A percentile compares a stretch with the other conserved stretches of the same genome.
Evolutionary conservation across 1,140 invertebrate species (phyloP).

Genomic region (Brachionus koreanus): DNA sequence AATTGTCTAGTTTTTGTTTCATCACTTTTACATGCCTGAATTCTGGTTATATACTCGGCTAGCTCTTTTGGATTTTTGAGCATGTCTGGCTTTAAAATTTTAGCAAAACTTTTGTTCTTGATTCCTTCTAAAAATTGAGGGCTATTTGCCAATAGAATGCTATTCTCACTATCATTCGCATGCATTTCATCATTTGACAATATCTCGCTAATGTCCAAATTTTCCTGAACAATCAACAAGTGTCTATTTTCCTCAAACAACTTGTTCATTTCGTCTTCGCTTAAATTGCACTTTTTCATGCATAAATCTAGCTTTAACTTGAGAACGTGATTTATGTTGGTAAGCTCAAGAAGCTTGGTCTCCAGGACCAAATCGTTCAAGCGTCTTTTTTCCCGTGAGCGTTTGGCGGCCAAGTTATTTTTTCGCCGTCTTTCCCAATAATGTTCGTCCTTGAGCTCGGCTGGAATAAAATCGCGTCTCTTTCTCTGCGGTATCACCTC

Average conservation of each 20-base stretch:
- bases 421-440: constrained; percentile 91
- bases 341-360: constrained; percentile 39
- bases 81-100: neutral
- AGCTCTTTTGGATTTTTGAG: neutral
- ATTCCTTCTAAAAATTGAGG: neutral
- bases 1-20: neutral
- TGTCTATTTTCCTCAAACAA: constrained; percentile 37
- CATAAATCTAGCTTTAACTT: constrained; percentile 19
- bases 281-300: constrained; percentile 31
- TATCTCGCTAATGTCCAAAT: neutral
- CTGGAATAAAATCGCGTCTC: constrained; percentile 72
- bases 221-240: constrained; percentile 24
- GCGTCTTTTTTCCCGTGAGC: constrained; percentile 86
- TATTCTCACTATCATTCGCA: neutral
- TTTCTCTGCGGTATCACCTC: constrained; percentile 43
- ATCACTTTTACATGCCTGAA: neutral
- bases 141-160: neutral
- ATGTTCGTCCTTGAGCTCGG: constrained; percentile 90
- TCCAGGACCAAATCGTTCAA: constrained; percentile 78
- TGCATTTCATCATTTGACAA: constrained; percentile 17
- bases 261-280: constrained; percentile 3
- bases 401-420: constrained; percentile 91
- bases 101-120: neutral
- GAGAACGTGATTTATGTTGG: constrained; percentile 21
- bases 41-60: neutral